phyloP scores from a whole-genome alignment of 2,797 vertebrate genomes.

The Podarcis siculus region DNA sequence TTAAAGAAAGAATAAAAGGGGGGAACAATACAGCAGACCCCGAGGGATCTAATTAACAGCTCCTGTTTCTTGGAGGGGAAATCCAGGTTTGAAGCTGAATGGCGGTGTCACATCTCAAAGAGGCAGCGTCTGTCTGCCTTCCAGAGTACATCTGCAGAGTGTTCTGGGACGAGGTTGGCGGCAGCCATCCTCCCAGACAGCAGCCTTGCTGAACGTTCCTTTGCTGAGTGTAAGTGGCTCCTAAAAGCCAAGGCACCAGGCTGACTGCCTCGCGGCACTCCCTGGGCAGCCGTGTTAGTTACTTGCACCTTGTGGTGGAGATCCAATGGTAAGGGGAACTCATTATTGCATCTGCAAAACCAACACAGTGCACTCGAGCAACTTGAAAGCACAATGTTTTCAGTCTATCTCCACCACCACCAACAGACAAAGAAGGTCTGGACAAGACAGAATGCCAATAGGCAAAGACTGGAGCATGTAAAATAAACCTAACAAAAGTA shows the following conservation, averaged over 20 bases:
- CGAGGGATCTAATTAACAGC: not conserved
- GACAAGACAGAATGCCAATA: not conserved
- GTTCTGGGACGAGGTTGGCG: not conserved
- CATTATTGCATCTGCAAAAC: too few relatives aligned
- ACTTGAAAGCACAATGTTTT: not conserved
- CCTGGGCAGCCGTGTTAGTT: too few relatives aligned
- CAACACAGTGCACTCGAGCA: too few relatives aligned
- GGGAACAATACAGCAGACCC: not conserved
- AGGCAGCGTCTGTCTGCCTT: not conserved
- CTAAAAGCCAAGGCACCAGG: rapidly evolving
- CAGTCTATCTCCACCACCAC: too few relatives aligned
- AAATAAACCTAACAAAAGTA: not conserved
- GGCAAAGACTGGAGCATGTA: not conserved
- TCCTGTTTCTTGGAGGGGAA: not conserved
- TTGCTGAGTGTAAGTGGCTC: not conserved
- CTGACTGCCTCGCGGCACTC: not conserved
- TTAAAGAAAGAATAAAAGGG: too few relatives aligned
- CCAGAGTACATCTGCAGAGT: not conserved
- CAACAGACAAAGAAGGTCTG: not conserved
- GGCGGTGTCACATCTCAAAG: not conserved
- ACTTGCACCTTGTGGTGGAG: not conserved
- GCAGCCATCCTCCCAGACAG: not conserved
- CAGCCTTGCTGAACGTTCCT: not conserved
- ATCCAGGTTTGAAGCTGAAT: not conserved
- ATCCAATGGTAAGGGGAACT: too few relatives aligned